A percentile compares a stretch with the other conserved stretches of the same genome.
These are phyloP conservation scores for Lepisosteus osseus DNA, from an alignment of 2,113 vertebrate genomes.

Conservation along the genomic window DNA sequence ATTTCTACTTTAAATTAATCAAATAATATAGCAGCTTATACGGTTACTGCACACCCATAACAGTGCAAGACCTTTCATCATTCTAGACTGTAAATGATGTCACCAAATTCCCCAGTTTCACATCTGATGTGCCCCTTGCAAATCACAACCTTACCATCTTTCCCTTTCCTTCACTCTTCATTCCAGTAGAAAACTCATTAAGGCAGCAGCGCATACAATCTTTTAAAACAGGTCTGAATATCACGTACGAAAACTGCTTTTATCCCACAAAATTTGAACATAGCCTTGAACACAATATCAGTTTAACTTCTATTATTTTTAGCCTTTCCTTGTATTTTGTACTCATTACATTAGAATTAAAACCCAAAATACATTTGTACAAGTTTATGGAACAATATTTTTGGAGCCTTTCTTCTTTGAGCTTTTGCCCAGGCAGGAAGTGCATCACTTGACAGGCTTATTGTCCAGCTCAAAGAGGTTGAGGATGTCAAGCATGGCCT, in stretches of 20 bases:
- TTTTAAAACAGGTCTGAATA: conserved; percentile 19
- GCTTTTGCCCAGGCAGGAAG: conserved; percentile 16
- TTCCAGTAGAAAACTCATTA: conserved; percentile 41
- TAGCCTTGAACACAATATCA: conserved; percentile 19
- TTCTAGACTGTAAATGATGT: conserved; percentile 9
- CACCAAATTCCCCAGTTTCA: not conserved
- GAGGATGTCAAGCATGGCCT: conserved; percentile 81
- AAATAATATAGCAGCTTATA: conserved; percentile 32
- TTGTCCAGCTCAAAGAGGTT: conserved; percentile 71
- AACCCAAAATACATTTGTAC: conserved; percentile 38
- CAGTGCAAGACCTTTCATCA: conserved; percentile 9
- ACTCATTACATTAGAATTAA: conserved; percentile 34
- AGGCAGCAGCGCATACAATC: conserved; percentile 61
- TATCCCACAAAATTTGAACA: not conserved
- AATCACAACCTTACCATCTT: not conserved
- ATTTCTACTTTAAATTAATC: conserved; percentile 7
- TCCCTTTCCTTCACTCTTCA: conserved; percentile 26
- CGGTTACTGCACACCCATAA: conserved; percentile 18
- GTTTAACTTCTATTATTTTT: conserved; percentile 32
- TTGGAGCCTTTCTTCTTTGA: conserved; percentile 24
- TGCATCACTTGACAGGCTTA: conserved; percentile 64
- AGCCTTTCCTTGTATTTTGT: no score
- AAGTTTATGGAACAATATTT: conserved; percentile 29
- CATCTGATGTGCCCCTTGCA: not conserved
- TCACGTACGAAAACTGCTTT: conserved; percentile 1